Base-by-base conservation (phyloP, 2,797 vertebrate genomes). In the Melanotaenia pygmaea region DNA sequence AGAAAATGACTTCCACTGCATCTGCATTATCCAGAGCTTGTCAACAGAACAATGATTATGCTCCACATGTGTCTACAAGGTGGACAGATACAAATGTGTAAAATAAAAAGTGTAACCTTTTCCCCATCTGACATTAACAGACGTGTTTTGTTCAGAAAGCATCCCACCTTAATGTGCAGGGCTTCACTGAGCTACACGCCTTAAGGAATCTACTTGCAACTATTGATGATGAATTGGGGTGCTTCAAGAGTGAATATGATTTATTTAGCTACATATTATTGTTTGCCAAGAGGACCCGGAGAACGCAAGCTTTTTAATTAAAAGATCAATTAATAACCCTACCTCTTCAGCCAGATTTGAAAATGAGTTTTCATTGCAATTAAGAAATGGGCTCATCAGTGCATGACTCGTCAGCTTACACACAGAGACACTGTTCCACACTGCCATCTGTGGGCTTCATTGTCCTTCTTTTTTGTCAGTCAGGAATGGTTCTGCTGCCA, bases 381-480 rank as follows among this genome's bases (percentile, higher is more conserved):
- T 94, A 94, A 88, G 90, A 91, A 93, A 94, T 92, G 88, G 89
- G 92, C 91, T 94, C 94, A 95, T 94, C 93, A 92, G 93, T 92
- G 93, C 93, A 88, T 94, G 92, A 95, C 94, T 95, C 94, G 94
- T 95, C 94, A 93, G 93, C 92, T 91, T 94, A 92, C 90, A 92
- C 91, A 93, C 93, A 93, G 88, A 94, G 87, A 90, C 89, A 90
- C 85, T 83, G 85, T 90, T 93, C 93, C 83, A 79, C 79, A 85
- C 77, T 85, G 85, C 90, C 89, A 93, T 94, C 93, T 93, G 89
- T 83, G 79, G 80, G 84, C 79, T 90, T 91, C 92, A 92, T 92
- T 94, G 94, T 93, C 91, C 88, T 85, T 77, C 72, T 72, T 86
- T 81, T 89, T 86, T 86, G 91, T 93, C 84, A 82, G 77, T 91